Base-by-base conservation (phyloP, 2,888 invertebrate species). In the Pantelozetes paolii region DNA sequence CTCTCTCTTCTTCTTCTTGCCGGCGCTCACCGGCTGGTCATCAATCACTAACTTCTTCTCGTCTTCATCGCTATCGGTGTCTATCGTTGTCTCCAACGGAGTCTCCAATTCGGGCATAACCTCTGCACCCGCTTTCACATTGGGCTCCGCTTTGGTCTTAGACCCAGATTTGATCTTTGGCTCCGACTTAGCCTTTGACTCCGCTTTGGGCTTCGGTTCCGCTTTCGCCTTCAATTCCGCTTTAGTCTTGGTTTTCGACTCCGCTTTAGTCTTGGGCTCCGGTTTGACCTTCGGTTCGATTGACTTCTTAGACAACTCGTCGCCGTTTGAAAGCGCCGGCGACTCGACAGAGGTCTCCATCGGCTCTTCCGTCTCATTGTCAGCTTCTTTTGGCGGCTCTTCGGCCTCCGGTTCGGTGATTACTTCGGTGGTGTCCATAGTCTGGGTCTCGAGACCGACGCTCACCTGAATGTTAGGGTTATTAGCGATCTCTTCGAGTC, bases 401-500 rank as follows among this genome's bases (percentile, higher is more conserved):
- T 42, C 28, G 23, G 26, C 26, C 64, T 70, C 50, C 36, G 74
- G 70, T 64, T 32, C n/a, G n/a, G n/a, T n/a, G n/a, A n/a, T n/a
- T n/a, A n/a, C n/a, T n/a, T n/a, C n/a, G n/a, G n/a, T n/a, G n/a
- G n/a, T n/a, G n/a, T n/a, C 76, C 64, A 70, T 71, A 45, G 64
- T 74, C 48, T 59, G 20, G 26, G 75, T 73, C 45, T 67, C 26
- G 1, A 71, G 70, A 15, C 59, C 67, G 20, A 72, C 62, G 30
- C 32, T 18, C 50, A 50, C 54, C 42, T 20, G 20, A 40, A 72
- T 2, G 2, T 67, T 40, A 13, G 84, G 83, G 77, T 91, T 91
- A 76, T 89, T 86, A 80, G 93, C 92, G 75, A 96, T 92, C 83
- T 96, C 90, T 80, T 88, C 87, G 23, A 96, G 87, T 0, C 94